These are phyloP conservation scores for Caenorhabditis sp. DNA, from an alignment of 2,888 invertebrate species.

Conservation along the genomic window DNA sequence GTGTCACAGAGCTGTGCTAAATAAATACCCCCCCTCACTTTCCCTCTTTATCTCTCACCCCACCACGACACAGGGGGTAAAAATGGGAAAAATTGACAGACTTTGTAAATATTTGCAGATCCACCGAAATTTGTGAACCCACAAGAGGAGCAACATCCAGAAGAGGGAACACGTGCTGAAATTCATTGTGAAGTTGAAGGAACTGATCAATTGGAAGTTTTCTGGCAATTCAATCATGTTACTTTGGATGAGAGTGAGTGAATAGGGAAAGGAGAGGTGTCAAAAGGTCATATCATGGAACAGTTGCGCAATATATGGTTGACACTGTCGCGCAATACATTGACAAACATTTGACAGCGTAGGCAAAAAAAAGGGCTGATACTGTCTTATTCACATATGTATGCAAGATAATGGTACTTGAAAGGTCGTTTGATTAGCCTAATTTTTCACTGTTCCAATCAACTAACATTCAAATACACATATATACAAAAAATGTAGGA, in stretches of 20 bases:
- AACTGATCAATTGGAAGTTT: constrained; percentile 48
- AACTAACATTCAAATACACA: too few species aligned
- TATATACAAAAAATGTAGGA: background rate
- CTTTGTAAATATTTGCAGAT: constrained; percentile 42
- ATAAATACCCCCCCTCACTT: too few species aligned
- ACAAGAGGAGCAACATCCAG: constrained; percentile 55
- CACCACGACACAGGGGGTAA: background rate
- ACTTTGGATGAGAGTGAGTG: constrained; percentile 55
- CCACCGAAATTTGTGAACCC: constrained; percentile 56
- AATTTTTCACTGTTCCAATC: background rate
- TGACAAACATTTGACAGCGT: constrained; percentile 1
- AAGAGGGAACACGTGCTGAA: constrained; percentile 56
- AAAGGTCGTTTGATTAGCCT: background rate
- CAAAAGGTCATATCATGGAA: background rate
- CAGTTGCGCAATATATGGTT: constrained; percentile 3
- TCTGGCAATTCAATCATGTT: constrained; percentile 59
- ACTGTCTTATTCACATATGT: background rate
- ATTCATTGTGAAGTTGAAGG: constrained; percentile 56
- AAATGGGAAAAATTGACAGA: background rate
- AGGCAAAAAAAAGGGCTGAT: too few species aligned
- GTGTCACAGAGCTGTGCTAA: too few species aligned
- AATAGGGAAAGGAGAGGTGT: too few species aligned
- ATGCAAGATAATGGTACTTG: background rate
- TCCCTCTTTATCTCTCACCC: background rate
- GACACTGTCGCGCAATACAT: background rate